A percentile compares a stretch with the other conserved stretches of the same genome.
phyloP scores from a whole-genome alignment of 2,888 invertebrate genomes.

The Caenorhabditis sp. region DNA sequence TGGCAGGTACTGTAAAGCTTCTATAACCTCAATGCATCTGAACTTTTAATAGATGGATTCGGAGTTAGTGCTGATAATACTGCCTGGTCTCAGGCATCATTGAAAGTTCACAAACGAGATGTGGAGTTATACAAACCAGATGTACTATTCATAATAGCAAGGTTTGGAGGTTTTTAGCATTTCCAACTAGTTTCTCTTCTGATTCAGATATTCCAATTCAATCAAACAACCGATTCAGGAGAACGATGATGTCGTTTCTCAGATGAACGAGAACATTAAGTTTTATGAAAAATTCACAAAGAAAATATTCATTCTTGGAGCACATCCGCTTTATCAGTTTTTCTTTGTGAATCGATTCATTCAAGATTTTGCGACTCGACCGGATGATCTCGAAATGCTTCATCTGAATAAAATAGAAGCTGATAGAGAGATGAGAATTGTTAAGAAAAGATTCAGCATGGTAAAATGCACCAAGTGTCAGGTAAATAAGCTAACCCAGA shows the following conservation, averaged over 20 bases:
- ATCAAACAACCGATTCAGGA: constrained; percentile 2
- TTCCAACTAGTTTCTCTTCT: neutral
- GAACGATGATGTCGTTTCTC: neutral
- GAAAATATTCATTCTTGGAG: constrained; percentile 28
- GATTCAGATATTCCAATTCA: neutral
- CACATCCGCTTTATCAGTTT: neutral
- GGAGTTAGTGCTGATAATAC: neutral
- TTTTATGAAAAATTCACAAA: constrained; percentile 29
- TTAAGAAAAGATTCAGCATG: constrained; percentile 15
- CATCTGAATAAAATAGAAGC: constrained; percentile 18
- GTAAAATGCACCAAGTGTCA: constrained; percentile 34
- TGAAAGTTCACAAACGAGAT: neutral
- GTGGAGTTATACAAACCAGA: constrained; percentile 23
- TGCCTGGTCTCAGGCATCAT: neutral
- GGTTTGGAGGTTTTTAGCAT: neutral
- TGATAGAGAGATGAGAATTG: constrained; percentile 15
- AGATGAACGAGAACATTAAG: constrained; percentile 23
- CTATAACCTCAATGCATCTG: neutral
- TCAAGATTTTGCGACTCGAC: neutral
- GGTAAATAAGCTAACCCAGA: neutral
- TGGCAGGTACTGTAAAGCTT: neutral
- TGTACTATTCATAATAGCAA: constrained; percentile 18
- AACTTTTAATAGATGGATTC: neutral
- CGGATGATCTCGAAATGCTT: constrained; percentile 10
- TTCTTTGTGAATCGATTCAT: constrained; percentile 14